Conservation (phyloP, 2,113 vertebrate species). For the Melanotaenia duboulayi region DNA sequence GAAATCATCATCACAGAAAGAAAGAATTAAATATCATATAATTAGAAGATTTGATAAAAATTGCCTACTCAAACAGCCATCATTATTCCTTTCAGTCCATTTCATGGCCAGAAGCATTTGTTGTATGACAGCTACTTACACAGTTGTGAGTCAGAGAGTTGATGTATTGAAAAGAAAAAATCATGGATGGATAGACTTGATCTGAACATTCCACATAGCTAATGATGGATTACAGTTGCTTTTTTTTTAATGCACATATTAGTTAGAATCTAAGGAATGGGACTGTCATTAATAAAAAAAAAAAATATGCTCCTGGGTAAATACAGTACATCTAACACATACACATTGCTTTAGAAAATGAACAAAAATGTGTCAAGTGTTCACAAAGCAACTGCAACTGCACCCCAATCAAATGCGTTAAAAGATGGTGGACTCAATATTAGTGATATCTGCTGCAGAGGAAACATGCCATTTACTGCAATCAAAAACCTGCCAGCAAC, state of each 20-base stretch:
- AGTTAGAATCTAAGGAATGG: background rate
- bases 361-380: background rate
- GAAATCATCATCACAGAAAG: constrained; percentile 56
- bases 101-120: constrained; percentile 29
- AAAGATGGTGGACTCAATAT: constrained; percentile 7
- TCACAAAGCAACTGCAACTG: background rate
- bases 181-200: constrained; percentile 26
- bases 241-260: too few relatives aligned
- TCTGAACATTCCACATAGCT: constrained; percentile 5
- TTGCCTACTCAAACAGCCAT: constrained; percentile 43
- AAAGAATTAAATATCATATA: constrained; percentile 55
- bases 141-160: constrained; percentile 10
- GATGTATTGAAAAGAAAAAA: constrained; percentile 16
- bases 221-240: constrained; percentile 17
- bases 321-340: background rate
- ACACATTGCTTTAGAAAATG: constrained; percentile 4
- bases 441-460: constrained; percentile 2
- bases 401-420: constrained; percentile 9
- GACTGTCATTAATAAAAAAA: constrained; percentile 21
- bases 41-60: constrained; percentile 64
- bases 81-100: constrained; percentile 58
- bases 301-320: background rate
- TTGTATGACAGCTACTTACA: constrained; percentile 26
- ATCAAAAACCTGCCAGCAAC: constrained; percentile 30
- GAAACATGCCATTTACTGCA: constrained; percentile 8